These are phyloP conservation scores for Poeciliopsis paucimaculata DNA, from an alignment of 2,797 vertebrate genomes.

Conservation along the genomic window DNA sequence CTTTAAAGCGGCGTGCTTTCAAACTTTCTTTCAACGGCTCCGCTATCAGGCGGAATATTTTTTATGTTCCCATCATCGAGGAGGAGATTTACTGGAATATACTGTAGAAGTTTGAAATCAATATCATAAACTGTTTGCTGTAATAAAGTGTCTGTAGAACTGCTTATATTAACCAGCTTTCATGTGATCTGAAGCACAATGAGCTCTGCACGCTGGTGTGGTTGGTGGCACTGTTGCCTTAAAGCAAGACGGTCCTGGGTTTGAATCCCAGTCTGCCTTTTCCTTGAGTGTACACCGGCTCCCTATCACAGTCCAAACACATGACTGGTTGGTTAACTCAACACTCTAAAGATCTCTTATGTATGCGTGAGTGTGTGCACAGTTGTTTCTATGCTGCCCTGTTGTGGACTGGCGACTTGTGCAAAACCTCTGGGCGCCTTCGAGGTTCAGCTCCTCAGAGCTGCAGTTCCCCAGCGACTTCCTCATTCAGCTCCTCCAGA, in stretches of 20 bases:
- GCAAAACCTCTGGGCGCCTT: too few relatives aligned
- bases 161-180: background rate
- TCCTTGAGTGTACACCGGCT: background rate
- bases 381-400: background rate
- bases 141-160: background rate
- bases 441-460: too few relatives aligned
- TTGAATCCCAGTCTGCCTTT: background rate
- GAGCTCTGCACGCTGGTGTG: background rate
- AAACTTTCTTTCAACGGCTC: constrained; percentile 5
- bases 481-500: too few relatives aligned
- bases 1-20: constrained; percentile 28
- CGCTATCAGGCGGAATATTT: constrained; percentile 24
- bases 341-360: background rate
- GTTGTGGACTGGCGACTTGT: background rate
- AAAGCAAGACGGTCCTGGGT: background rate
- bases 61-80: constrained; percentile 14
- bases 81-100: constrained; percentile 9
- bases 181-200: background rate
- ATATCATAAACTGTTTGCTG: background rate
- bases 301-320: background rate
- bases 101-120: background rate
- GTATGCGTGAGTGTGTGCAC: background rate
- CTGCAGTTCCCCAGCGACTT: too few relatives aligned
- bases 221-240: background rate
- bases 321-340: background rate